These are phyloP conservation scores for Belonocnema kinseyi DNA, from an alignment of 1,140 invertebrate genomes.

Conservation along the genomic window DNA sequence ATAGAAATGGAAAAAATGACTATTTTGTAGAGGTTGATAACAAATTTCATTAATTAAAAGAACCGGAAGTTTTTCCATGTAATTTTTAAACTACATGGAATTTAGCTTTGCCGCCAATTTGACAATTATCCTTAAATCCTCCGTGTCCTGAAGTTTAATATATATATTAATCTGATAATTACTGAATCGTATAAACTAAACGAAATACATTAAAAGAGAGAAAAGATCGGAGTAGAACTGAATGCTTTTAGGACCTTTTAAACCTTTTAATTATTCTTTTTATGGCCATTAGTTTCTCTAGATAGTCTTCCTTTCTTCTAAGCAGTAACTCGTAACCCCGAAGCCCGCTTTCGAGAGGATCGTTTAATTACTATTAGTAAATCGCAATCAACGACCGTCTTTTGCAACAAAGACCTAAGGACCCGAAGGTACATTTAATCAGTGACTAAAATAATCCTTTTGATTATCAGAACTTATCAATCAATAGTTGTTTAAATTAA, in stretches of 20 bases:
- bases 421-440: background rate
- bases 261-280: constrained; percentile 29
- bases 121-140: too few species aligned
- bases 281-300: background rate
- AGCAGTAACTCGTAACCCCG: constrained; percentile 14
- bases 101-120: too few species aligned
- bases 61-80: too few species aligned
- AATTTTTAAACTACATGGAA: too few species aligned
- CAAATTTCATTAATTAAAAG: too few species aligned
- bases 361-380: constrained; percentile 28
- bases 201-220: background rate
- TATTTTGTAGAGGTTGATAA: too few species aligned
- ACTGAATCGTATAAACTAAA: background rate
- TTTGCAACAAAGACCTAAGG: background rate
- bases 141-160: too few species aligned
- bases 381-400: constrained; percentile 18
- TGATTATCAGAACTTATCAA: background rate
- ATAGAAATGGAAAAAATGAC: too few species aligned
- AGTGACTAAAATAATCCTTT: constrained; percentile 13
- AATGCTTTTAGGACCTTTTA: background rate
- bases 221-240: background rate
- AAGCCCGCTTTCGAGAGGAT: constrained; percentile 14
- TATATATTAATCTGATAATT: too few species aligned
- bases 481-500: background rate
- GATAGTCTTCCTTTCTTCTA: background rate